Base-by-base conservation (phyloP, 2,888 invertebrate genomes). In the Clivina fossor region DNA sequence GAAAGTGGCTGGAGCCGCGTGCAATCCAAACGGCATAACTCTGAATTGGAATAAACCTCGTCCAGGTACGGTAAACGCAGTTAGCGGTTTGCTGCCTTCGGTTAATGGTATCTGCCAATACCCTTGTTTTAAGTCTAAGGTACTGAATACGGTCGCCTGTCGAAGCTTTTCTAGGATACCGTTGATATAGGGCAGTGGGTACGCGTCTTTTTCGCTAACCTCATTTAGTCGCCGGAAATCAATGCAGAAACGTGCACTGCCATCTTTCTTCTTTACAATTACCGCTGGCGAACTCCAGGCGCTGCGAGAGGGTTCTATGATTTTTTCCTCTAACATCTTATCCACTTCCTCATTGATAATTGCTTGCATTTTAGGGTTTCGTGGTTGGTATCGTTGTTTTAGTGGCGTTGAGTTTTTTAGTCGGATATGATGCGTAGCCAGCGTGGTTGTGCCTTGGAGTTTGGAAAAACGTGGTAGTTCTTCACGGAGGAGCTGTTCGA, bases 21-120 rank as follows among this genome's bases (percentile, higher is more conserved):
- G 61, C 3, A 69, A 43, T 2, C 68, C 68, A 60, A 69, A 68
- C 2, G 67, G 66, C 64, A 68, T 64, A 0, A 62, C 63, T 5
- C 37, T 58, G 38, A 68, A 68, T 8, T 69, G 63, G 44, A 61
- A 68, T 2, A 67, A 56, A 3, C 66, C 66, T 33, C 62, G 22
- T 2, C 61, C 63, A 1, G 66, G 64, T 2, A 65, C 63, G 13
- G 63, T 63, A 47, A 68, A 66, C 5, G 62, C 62, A 22, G 68
- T 67, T 2, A 64, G 58, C 1, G 56, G 58, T 44, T 57, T 55
- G 22, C 64, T 63, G 4, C 57, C 57, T 5, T 40, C 30, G 1
- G 41, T 35, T 13, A 64, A 41, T 1, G 56, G 49, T 1, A 65
- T 51, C 55, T 69, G 67, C 65, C 65, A 67, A 56, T 67, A 69